phyloP scores from a whole-genome alignment of 2,888 invertebrate species.

The Elmis aenea region DNA sequence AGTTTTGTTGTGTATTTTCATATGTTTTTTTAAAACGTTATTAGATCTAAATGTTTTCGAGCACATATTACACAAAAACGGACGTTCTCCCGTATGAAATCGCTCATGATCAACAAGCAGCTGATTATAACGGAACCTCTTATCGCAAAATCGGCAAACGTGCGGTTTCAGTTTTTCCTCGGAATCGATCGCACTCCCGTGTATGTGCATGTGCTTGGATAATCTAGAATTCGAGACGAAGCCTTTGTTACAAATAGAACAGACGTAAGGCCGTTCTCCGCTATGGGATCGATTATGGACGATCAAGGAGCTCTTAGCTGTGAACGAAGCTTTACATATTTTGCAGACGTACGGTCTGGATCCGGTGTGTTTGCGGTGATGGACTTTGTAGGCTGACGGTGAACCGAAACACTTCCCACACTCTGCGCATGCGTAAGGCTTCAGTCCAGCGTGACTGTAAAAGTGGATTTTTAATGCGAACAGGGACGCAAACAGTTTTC shows the following conservation, averaged over 20 bases:
- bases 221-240: slow-evolving; percentile 4
- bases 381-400: slow-evolving; percentile 26
- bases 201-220: background rate
- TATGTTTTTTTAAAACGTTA: background rate
- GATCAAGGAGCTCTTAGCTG: slow-evolving; percentile 51
- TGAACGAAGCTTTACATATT: slow-evolving; percentile 53
- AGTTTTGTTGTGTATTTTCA: too few relatives aligned
- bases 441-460: slow-evolving; percentile 25
- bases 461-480: slow-evolving; percentile 11
- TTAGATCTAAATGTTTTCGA: slow-evolving; percentile 9
- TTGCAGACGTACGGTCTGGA: slow-evolving; percentile 45
- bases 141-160: background rate
- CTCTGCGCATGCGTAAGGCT: slow-evolving; percentile 43
- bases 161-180: too few relatives aligned
- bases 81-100: slow-evolving; percentile 4
- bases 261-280: slow-evolving; percentile 27
- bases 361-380: slow-evolving; percentile 29
- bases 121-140: background rate
- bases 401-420: slow-evolving; percentile 22
- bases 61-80: slow-evolving; percentile 9
- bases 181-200: too few relatives aligned
- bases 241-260: slow-evolving; percentile 5
- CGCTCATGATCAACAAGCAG: background rate
- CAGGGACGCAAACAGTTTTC: slow-evolving; percentile 14
- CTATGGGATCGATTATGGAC: slow-evolving; percentile 43